A percentile compares a stretch with the other conserved stretches of the same genome.
Evolutionary conservation across 2,888 invertebrate species (phyloP).

Genomic region (Sclerodermus sp.): DNA sequence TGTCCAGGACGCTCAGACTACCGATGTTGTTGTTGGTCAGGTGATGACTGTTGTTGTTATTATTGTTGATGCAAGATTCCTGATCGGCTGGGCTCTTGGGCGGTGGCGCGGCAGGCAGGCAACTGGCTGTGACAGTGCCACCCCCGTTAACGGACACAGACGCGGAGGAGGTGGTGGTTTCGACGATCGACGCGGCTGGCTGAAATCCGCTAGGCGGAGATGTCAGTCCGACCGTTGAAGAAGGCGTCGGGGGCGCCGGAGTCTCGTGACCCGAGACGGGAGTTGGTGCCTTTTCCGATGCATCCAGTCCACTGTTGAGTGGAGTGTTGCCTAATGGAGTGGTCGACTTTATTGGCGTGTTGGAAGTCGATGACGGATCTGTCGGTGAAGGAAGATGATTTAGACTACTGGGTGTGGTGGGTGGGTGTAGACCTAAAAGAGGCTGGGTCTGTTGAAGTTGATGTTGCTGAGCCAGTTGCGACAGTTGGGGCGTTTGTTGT

Average conservation of each 20-base stretch:
- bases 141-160: slow-evolving; percentile 28
- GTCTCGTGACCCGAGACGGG: slow-evolving; percentile 60
- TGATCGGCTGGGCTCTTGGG: slow-evolving; percentile 61
- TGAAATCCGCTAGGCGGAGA: slow-evolving; percentile 48
- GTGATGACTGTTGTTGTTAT: slow-evolving; percentile 61
- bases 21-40: slow-evolving; percentile 57
- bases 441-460: slow-evolving; percentile 43
- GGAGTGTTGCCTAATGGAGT: slow-evolving; percentile 44
- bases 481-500: slow-evolving; percentile 48
- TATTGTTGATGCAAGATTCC: slow-evolving; percentile 57
- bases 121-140: slow-evolving; percentile 18
- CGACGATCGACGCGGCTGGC: slow-evolving; percentile 44
- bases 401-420: slow-evolving; percentile 59
- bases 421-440: slow-evolving; percentile 40
- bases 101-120: slow-evolving; percentile 51
- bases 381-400: slow-evolving; percentile 61
- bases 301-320: slow-evolving; percentile 35
- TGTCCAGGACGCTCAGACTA: slow-evolving; percentile 60
- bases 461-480: slow-evolving; percentile 52
- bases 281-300: slow-evolving; percentile 56
- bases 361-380: slow-evolving; percentile 57
- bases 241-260: slow-evolving; percentile 59
- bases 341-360: slow-evolving; percentile 48
- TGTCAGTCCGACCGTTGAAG: slow-evolving; percentile 47
- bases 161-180: slow-evolving; percentile 40